Conservation (phyloP, 92 coral and sea anemone genomes). For the Palythoa caribaeorum region DNA sequence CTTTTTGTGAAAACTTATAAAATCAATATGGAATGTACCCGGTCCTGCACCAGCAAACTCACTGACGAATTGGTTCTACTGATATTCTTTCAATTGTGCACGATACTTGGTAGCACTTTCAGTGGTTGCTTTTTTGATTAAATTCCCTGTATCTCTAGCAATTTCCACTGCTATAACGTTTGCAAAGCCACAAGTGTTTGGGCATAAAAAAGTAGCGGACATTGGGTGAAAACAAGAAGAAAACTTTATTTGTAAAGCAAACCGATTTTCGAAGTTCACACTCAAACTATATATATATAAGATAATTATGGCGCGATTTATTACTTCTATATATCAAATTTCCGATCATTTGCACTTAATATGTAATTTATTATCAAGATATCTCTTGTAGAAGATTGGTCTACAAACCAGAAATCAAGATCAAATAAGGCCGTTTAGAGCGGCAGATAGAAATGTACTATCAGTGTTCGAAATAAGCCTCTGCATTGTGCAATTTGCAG, state of each 20-base stretch:
- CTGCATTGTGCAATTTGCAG: too few species aligned
- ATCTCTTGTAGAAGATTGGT: background rate
- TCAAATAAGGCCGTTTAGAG: background rate
- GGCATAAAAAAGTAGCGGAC: conserved; percentile 70
- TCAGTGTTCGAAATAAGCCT: too few species aligned
- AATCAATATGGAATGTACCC: conserved; percentile 49
- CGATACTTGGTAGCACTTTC: conserved; percentile 61
- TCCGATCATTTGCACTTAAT: conserved; percentile 1
- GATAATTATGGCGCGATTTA: conserved; percentile 8
- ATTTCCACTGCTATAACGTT: conserved; percentile 58
- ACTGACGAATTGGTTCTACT: conserved; percentile 35
- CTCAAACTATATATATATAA: conserved; percentile 37
- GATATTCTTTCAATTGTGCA: conserved; percentile 58
- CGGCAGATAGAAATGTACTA: background rate
- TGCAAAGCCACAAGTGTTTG: conserved; percentile 67
- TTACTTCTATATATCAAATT: background rate
- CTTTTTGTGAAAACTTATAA: conserved; percentile 54
- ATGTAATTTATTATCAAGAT: background rate
- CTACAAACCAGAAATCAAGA: too few species aligned
- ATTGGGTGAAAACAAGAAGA: conserved; percentile 24
- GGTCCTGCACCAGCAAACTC: conserved; percentile 35
- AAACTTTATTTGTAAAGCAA: too few species aligned
- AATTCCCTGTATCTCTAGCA: conserved; percentile 32
- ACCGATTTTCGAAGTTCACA: conserved; percentile 16
- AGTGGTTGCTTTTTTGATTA: conserved; percentile 19